phyloP scores from a whole-genome alignment of 2,888 invertebrate species.

The Phorcus lineatus region DNA sequence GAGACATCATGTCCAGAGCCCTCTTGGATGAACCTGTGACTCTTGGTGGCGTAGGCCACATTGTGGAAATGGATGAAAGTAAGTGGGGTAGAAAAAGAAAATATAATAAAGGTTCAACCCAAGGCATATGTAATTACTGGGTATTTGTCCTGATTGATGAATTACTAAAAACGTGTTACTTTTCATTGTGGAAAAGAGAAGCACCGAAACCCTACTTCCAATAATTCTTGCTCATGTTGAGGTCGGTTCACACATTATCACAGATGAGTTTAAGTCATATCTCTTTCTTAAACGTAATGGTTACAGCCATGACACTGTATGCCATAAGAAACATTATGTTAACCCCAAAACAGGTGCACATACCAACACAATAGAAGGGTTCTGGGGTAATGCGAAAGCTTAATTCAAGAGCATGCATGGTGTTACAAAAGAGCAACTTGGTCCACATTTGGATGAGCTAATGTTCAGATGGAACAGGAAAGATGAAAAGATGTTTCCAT shows the following conservation, averaged over 20 bases:
- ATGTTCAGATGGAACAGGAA: background rate
- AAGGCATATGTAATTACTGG: background rate
- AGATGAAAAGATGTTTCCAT: background rate
- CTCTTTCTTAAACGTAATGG: background rate
- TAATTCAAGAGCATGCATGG: background rate
- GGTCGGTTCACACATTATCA: background rate
- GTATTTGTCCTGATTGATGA: background rate
- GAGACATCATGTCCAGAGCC: no score
- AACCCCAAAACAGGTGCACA: background rate
- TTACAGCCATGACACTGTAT: background rate
- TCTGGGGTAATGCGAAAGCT: background rate
- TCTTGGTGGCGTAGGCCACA: no score
- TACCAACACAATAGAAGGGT: background rate
- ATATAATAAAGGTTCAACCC: background rate
- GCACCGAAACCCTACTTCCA: background rate
- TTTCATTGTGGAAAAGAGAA: background rate
- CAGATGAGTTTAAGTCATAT: background rate
- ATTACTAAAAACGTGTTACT: no score
- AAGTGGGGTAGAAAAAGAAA: background rate
- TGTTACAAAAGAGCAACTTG: background rate
- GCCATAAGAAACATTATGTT: background rate
- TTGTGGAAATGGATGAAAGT: background rate
- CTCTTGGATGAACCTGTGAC: background rate
- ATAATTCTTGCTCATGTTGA: background rate
- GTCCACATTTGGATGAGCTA: background rate